Base-by-base conservation (phyloP, 2,888 invertebrate genomes). In the Morpho helenor region DNA sequence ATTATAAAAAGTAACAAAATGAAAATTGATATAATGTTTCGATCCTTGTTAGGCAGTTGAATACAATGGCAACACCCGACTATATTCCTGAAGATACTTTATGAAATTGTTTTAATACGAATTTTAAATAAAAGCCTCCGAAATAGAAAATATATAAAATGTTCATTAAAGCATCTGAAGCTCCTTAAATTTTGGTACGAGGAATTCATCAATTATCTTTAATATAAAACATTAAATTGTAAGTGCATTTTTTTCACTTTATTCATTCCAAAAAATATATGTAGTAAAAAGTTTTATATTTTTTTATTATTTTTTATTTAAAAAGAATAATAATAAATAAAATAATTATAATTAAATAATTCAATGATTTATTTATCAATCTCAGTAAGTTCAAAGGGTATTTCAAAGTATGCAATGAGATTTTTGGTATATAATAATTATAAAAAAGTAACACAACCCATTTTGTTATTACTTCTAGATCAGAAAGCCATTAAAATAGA, bases 1-100 rank as follows among this genome's bases (percentile, higher is more conserved):
- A 58, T 56, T 60, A 59, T 52, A 62, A 59, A 57, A 62, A 62
- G 48, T 62, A 59, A 62, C 59, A 57, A 52, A 62, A 59, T 59
- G 57, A 52, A 56, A 52, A 59, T 56, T 59, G 56, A 50, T 49
- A 49, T 57, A 56, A 48, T 47, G 22, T 43, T 43, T 52, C 31
- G 49, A 49, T 56, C 56, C 16, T 23, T 7, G 10, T n/a, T 45
- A 45, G 45, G 10, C 48, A 42, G 42, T 47, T 48, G 48, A 47
- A 48, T 23, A 47, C 9, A 16, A 9, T 9, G 40, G 8, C 40
- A 45, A 2, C 45, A 45, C 45, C 45, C n/a, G 31, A 31, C 3
- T 31, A 31, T 16, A 16, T 16, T 5, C 31, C 4, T 31, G 31
- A 5, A 31, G 31, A 3, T 31, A 31, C 31, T 31, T 31, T 31